These are phyloP conservation scores for Oreamnos americanus DNA, from an alignment of 2,113 vertebrate genomes.

Conservation along the genomic window DNA sequence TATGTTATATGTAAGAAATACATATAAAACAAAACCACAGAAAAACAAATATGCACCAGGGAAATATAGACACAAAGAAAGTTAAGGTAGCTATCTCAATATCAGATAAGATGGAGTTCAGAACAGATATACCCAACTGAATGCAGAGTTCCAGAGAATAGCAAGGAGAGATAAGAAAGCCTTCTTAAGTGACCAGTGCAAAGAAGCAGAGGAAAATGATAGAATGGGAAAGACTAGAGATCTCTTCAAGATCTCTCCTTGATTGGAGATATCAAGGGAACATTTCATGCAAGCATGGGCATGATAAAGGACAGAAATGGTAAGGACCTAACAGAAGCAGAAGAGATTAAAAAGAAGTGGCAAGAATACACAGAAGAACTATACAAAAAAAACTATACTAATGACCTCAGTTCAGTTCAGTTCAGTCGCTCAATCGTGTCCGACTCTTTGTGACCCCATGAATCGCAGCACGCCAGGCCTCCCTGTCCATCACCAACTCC, in stretches of 20 bases:
- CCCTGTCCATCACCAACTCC: too few species aligned
- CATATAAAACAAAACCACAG: neutral
- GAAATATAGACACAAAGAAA: neutral
- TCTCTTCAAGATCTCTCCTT: neutral
- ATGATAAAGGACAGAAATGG: neutral
- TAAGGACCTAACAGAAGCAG: neutral
- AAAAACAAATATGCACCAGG: neutral
- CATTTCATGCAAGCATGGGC: neutral
- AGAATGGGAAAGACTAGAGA: neutral
- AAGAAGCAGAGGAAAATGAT: neutral
- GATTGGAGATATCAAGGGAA: neutral
- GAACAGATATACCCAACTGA: neutral
- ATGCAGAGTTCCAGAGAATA: neutral
- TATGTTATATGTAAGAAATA: neutral
- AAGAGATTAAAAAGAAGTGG: neutral
- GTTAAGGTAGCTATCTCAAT: neutral
- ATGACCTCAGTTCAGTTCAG: neutral
- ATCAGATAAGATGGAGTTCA: neutral
- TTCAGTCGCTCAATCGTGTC: too few species aligned
- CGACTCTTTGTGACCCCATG: too few species aligned
- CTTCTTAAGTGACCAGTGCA: neutral
- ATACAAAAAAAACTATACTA: neutral
- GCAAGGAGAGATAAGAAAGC: neutral
- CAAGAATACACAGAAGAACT: neutral
- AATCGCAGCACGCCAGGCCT: too few species aligned